Evolutionary conservation across 2,888 invertebrate species (phyloP).

Genomic region (Epicampocera succincta): DNA sequence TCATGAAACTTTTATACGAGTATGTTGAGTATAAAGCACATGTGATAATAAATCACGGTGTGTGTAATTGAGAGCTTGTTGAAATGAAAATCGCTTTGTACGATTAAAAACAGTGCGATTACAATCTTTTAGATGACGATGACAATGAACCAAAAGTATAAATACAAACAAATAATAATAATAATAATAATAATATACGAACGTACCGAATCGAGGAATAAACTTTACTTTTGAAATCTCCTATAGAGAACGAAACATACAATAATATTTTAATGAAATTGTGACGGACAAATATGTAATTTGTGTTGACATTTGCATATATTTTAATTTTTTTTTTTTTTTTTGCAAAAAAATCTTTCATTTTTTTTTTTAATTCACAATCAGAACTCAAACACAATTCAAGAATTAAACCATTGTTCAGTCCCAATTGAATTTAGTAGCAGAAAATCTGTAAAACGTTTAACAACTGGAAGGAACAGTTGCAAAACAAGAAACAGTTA

Average conservation of each 20-base stretch:
- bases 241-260: constrained; percentile 25
- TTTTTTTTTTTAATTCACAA: constrained; percentile 21
- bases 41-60: neutral
- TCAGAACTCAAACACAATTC: constrained; percentile 51
- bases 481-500: neutral
- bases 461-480: constrained; percentile 41
- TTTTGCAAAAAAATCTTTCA: constrained; percentile 22
- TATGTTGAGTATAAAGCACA: neutral
- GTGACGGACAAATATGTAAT: constrained; percentile 61
- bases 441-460: constrained; percentile 60
- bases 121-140: constrained; percentile 40
- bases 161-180: neutral
- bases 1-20: constrained; percentile 48
- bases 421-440: constrained; percentile 55
- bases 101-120: constrained; percentile 32
- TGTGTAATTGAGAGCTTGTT: constrained; percentile 1
- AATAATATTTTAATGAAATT: constrained; percentile 58
- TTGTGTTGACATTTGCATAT: constrained; percentile 65
- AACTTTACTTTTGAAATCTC: constrained; percentile 19
- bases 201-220: constrained; percentile 23
- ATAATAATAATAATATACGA: neutral
- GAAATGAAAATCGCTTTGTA: constrained; percentile 15
- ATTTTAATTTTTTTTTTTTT: constrained; percentile 2
- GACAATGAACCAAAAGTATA: constrained; percentile 64
- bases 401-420: constrained; percentile 34